phyloP scores from a whole-genome alignment of 2,888 invertebrate genomes.

The Zaprionus obscuricornis region DNA sequence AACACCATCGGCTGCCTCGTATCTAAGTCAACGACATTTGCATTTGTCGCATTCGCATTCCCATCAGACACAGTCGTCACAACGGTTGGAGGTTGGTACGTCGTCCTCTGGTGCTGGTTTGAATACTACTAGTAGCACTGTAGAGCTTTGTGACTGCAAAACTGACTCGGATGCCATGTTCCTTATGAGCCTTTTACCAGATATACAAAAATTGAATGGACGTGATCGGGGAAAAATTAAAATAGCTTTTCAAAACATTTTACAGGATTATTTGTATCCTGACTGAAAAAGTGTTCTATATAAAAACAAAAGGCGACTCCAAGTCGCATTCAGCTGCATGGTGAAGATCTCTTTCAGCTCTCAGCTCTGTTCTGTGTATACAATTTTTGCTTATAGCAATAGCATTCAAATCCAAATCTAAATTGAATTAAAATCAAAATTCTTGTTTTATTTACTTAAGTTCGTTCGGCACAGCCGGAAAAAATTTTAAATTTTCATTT shows the following conservation, averaged over 20 bases:
- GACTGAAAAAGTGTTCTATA: too few species aligned
- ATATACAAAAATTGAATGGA: slow-evolving; percentile 82
- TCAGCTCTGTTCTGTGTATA: slow-evolving; percentile 52
- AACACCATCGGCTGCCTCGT: slow-evolving; percentile 35
- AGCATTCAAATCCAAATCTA: slow-evolving; percentile 11
- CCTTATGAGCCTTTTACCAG: slow-evolving; percentile 82
- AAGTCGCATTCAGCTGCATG: slow-evolving; percentile 40
- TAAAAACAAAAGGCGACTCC: slow-evolving; percentile 53
- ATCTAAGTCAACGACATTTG: slow-evolving; percentile 50
- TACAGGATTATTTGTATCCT: slow-evolving; percentile 82
- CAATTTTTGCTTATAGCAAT: slow-evolving; percentile 55
- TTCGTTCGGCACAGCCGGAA: slow-evolving; percentile 46
- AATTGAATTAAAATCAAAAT: neutral
- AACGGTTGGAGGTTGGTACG: slow-evolving; percentile 54
- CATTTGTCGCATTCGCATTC: slow-evolving; percentile 42
- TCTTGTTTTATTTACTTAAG: slow-evolving; percentile 18
- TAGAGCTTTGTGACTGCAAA: slow-evolving; percentile 81
- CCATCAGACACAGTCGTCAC: slow-evolving; percentile 36
- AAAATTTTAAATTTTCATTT: slow-evolving; percentile 4
- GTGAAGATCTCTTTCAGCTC: slow-evolving; percentile 53
- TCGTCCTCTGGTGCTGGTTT: slow-evolving; percentile 31
- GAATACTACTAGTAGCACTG: slow-evolving; percentile 17
- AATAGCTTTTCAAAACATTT: slow-evolving; percentile 82
- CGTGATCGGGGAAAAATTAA: slow-evolving; percentile 82
- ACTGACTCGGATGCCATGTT: slow-evolving; percentile 83